Base-by-base conservation (phyloP, 2,888 invertebrate species). In the Herminia tarsipennalis region DNA sequence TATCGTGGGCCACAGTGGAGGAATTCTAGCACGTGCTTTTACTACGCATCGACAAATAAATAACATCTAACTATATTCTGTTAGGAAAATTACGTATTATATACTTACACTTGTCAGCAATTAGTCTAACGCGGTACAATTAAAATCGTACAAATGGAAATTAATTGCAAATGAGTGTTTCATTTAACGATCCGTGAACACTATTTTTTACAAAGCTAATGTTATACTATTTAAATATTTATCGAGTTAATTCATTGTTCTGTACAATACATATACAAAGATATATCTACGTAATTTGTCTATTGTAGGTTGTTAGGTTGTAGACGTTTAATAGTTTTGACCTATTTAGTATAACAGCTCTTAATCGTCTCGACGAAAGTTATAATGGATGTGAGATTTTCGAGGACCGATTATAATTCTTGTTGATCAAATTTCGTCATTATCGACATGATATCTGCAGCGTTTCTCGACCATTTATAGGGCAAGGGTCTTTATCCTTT, bases 1-100 rank as follows among this genome's bases (percentile, higher is more conserved):
- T 85, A 81, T 79, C 70, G 73, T 66, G 37, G 43, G 48, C 42
- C 36, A 46, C 8, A 28, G 2, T 21, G 8, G 12, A 54, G 61
- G 52, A 65, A 72, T 67, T 63, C 70, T 54, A 55, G 70, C 76
- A 76, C 80, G 77, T 71, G 76, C 35, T 73, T 62, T 52, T 33
- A 39, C 45, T 47, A 60, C 42, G 59, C 48, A 48, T 54, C 41
- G 47, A 61, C 48, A 65, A n/a, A 57, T 5, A 1, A 18, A 62
- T 61, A 34, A 51, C 46, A 45, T 46, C 24, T 8, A 35, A 36
- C 13, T 9, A 33, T 44, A 47, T 60, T 38, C 8, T 36, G n/a
- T 29, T 33, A 48, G 45, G 22, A 33, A 36, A 52, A 53, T 59
- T 28, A 13, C 33, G 34, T 34, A 34, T 13, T 35, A 37, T 16